Evolutionary conservation across 2,113 vertebrate genomes (phyloP).

Genomic region (Anolis sagrei): DNA sequence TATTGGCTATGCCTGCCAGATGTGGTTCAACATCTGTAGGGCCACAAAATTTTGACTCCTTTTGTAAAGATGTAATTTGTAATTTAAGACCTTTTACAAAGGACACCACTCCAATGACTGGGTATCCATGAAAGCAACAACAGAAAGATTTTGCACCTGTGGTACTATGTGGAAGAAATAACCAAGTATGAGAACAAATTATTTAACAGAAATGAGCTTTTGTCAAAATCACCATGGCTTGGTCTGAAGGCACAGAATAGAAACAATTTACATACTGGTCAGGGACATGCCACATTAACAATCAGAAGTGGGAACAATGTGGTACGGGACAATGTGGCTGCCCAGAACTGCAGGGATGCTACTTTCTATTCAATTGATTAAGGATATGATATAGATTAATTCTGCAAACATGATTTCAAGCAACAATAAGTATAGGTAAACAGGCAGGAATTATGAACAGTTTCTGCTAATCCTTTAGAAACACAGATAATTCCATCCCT

Average conservation of each 20-base stretch:
- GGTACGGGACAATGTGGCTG: background rate
- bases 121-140: background rate
- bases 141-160: background rate
- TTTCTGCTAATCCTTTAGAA: background rate
- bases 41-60: no score
- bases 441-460: background rate
- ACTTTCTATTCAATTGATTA: background rate
- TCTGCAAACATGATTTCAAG: background rate
- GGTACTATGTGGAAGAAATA: background rate
- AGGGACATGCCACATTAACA: no score
- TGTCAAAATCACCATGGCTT: background rate
- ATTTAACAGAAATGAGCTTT: background rate
- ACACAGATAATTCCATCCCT: background rate
- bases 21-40: no score
- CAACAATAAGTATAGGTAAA: background rate
- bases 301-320: no score
- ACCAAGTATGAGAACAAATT: background rate
- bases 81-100: background rate
- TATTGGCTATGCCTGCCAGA: no score
- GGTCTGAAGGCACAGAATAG: background rate
- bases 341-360: background rate
- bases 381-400: background rate
- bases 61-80: background rate
- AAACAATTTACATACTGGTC: no score
- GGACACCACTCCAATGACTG: background rate